These are phyloP conservation scores for Meghimatium bilineatum DNA, from an alignment of 2,888 invertebrate genomes.

Conservation along the genomic window DNA sequence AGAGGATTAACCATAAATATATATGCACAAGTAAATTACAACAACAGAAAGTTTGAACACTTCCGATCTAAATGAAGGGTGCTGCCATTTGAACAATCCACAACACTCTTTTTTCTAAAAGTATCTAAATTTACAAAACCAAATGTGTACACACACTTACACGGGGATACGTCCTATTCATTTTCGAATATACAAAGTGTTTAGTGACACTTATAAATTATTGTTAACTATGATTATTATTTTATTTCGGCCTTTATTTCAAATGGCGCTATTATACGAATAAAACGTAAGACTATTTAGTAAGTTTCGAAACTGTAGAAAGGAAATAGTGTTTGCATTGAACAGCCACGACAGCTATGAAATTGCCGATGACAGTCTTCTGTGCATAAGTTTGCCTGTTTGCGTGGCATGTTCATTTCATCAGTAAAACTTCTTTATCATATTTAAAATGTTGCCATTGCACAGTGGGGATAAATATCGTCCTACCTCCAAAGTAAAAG, in stretches of 20 bases:
- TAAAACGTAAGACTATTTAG: neutral
- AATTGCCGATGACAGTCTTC: conserved; percentile 16
- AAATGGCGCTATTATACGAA: neutral
- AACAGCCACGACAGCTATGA: conserved; percentile 52
- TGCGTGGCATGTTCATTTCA: conserved; percentile 32
- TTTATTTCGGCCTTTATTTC: neutral
- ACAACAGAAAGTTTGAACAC: neutral
- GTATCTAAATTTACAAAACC: neutral
- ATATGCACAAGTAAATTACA: neutral
- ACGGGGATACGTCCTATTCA: neutral
- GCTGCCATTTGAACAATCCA: neutral
- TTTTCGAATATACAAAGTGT: neutral
- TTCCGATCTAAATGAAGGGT: neutral
- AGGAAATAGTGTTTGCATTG: conserved; percentile 22
- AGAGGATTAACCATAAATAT: neutral
- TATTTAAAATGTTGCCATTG: conserved; percentile 75
- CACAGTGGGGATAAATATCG: conserved; percentile 76
- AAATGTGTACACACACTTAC: neutral
- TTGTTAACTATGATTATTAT: neutral
- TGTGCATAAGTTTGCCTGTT: neutral
- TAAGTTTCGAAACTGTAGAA: conserved; percentile 22
- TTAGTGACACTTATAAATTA: neutral
- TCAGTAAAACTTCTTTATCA: neutral
- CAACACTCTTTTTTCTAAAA: neutral
- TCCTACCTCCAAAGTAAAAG: conserved; percentile 72